A percentile compares a stretch with the other conserved stretches of the same genome.
These are phyloP conservation scores for Scleropages formosus DNA, from an alignment of 2,797 vertebrate species.

Conservation along the genomic window DNA sequence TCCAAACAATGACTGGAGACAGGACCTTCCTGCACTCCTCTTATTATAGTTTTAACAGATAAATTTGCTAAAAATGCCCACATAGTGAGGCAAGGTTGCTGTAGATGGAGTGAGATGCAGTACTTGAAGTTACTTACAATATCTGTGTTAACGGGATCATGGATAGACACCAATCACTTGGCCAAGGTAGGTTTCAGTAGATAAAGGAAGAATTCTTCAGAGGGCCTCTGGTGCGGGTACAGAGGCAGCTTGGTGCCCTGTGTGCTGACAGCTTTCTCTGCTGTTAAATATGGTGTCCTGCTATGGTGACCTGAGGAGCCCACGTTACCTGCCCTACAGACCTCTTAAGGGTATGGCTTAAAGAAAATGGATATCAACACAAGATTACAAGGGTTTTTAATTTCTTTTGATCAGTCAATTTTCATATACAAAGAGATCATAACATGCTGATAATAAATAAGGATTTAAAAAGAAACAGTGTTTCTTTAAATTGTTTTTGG, in stretches of 20 bases:
- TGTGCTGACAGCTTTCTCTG: slow-evolving; percentile 8
- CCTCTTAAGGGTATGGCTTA: slow-evolving; percentile 31
- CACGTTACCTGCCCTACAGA: slow-evolving; percentile 35
- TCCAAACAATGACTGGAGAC: background rate
- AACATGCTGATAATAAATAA: slow-evolving; percentile 55
- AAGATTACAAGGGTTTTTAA: slow-evolving; percentile 51
- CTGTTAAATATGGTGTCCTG: slow-evolving; percentile 43
- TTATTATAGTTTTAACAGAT: slow-evolving; percentile 23
- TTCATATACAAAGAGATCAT: slow-evolving; percentile 59
- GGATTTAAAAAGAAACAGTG: slow-evolving; percentile 37
- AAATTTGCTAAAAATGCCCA: background rate
- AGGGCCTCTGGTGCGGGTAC: background rate
- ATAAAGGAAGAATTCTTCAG: background rate
- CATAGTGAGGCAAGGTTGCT: background rate
- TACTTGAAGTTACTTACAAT: slow-evolving; percentile 8
- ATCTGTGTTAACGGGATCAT: slow-evolving; percentile 12
- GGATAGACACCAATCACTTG: background rate
- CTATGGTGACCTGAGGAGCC: slow-evolving; percentile 25
- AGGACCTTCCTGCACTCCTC: background rate
- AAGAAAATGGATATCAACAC: slow-evolving; percentile 25
- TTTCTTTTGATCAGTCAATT: slow-evolving; percentile 61
- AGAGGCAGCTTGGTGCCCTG: background rate
- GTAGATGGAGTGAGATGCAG: background rate
- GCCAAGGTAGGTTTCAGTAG: background rate
- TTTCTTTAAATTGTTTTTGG: slow-evolving; percentile 15